Evolutionary conservation across 2,888 invertebrate genomes (phyloP).

Genomic region (Icerya purchasi): DNA sequence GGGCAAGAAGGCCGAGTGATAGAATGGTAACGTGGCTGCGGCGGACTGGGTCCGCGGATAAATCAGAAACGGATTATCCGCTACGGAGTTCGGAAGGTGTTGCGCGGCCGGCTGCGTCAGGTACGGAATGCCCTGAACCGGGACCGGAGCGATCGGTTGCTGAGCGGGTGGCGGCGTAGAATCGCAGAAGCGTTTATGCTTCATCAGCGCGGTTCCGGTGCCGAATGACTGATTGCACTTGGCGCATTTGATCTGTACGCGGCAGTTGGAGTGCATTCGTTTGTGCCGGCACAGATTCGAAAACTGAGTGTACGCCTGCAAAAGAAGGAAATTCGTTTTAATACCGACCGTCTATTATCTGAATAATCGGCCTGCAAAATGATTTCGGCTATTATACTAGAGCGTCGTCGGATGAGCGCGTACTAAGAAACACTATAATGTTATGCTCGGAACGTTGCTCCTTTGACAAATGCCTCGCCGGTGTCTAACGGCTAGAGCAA

Average conservation of each 20-base stretch:
- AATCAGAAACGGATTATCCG: slow-evolving; percentile 27
- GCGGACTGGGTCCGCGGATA: slow-evolving; percentile 37
- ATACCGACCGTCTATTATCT: too few relatives aligned
- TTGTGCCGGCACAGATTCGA: slow-evolving; percentile 98
- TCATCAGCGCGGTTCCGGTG: slow-evolving; percentile 74
- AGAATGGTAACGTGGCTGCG: slow-evolving; percentile 18
- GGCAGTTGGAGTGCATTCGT: slow-evolving; percentile 92
- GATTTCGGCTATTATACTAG: too few relatives aligned
- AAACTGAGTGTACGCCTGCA: slow-evolving; percentile 90
- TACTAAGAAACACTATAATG: too few relatives aligned
- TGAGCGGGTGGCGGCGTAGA: slow-evolving; percentile 38
- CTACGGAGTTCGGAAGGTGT: neutral
- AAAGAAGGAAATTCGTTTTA: too few relatives aligned
- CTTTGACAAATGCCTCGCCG: too few relatives aligned
- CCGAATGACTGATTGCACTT: slow-evolving; percentile 87
- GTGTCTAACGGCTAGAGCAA: too few relatives aligned
- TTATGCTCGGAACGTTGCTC: too few relatives aligned
- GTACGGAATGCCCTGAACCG: neutral
- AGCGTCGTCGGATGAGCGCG: too few relatives aligned
- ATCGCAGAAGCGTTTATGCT: slow-evolving; percentile 92
- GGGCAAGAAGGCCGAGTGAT: slow-evolving; percentile 4
- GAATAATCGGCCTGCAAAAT: too few relatives aligned
- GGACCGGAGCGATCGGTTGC: slow-evolving; percentile 13
- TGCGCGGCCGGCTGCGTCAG: too few relatives aligned
- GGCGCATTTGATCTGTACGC: slow-evolving; percentile 77